Evolutionary conservation across 2,113 vertebrate genomes (phyloP).

Genomic region (Oenanthe oenanthe): DNA sequence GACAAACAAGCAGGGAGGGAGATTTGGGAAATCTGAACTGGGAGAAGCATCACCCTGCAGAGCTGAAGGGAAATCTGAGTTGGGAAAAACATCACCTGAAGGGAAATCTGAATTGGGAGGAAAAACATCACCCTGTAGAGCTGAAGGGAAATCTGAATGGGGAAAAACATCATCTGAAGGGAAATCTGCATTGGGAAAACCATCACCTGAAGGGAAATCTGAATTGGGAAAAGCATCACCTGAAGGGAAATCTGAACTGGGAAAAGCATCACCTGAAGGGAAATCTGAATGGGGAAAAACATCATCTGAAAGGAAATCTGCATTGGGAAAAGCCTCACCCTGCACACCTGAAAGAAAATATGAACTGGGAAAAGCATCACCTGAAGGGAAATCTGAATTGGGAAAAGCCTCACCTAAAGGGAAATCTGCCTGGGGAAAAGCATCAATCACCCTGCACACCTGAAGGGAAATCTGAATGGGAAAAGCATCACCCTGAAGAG

Average conservation of each 20-base stretch:
- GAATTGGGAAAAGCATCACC: not conserved
- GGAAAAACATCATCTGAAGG: not conserved
- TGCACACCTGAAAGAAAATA: not conserved
- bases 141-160: not conserved
- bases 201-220: not conserved
- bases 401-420: too few relatives aligned
- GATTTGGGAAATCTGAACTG: not conserved
- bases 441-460: too few relatives aligned
- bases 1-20: not conserved
- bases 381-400: too few relatives aligned
- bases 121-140: not conserved
- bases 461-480: not conserved
- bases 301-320: not conserved
- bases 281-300: not conserved
- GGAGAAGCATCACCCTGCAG: not conserved
- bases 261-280: not conserved
- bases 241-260: not conserved
- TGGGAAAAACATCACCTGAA: not conserved
- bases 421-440: too few relatives aligned
- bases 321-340: not conserved
- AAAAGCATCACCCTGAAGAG: not conserved
- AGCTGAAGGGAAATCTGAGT: not conserved
- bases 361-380: not conserved
- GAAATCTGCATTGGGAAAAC: not conserved
- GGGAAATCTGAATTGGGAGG: not conserved